These are phyloP conservation scores for Sterrhoptilus dennistouni DNA, from an alignment of 2,113 vertebrate species.

Conservation along the genomic window DNA sequence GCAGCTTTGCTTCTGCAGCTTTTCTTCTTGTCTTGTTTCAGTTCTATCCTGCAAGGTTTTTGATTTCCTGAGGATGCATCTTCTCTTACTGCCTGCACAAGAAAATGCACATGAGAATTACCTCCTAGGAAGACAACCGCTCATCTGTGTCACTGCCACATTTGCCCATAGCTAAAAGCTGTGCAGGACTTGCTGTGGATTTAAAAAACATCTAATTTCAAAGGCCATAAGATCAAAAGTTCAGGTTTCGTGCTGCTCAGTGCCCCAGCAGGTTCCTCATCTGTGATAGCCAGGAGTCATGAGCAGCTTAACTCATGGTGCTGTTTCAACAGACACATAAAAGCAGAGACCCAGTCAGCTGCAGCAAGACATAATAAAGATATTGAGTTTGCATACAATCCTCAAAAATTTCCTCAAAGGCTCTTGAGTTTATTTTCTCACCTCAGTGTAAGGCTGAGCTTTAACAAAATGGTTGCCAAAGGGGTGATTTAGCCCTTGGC, in stretches of 20 bases:
- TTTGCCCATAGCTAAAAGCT: neutral
- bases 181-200: neutral
- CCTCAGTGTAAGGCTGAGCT: neutral
- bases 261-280: neutral
- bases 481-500: neutral
- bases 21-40: neutral
- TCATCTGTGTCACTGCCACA: neutral
- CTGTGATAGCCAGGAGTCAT: fast-evolving
- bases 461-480: neutral
- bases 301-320: neutral
- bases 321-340: neutral
- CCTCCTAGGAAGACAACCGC: neutral
- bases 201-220: neutral
- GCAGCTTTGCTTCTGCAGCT: neutral
- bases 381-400: neutral
- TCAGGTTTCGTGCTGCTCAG: neutral
- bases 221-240: neutral
- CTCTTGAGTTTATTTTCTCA: slow-evolving; percentile 22
- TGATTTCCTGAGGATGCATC: neutral
- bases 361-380: slow-evolving; percentile 4
- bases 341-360: neutral
- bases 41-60: neutral
- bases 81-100: neutral
- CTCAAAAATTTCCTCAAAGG: neutral
- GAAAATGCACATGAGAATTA: neutral